Evolutionary conservation across 2,888 invertebrate genomes (phyloP), one percentile per base, ranked within the genome.

Genomic region (Eupelmus urozonus): DNA sequence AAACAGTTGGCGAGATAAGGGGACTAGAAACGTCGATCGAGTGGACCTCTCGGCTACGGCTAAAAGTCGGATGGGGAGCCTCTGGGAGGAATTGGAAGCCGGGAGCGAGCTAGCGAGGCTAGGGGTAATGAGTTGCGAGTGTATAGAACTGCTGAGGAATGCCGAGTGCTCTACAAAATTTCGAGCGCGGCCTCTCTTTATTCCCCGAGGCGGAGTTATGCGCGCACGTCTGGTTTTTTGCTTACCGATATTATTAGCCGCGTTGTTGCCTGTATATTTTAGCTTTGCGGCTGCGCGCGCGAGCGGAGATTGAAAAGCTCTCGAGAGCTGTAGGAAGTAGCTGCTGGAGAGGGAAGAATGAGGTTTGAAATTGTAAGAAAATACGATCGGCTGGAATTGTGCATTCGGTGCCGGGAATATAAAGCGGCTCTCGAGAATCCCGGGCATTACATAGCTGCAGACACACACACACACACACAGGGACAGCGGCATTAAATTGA

Each of bases 401-500:
- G n/a, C n/a, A n/a, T n/a, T n/a, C n/a, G n/a, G n/a, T n/a, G n/a
- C n/a, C n/a, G n/a, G n/a, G n/a, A 29, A 65, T 42, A 23, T 25
- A 16, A 49, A 45, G 27, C 27, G 40, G 63, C 40, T 65, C 18
- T 62, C 5, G 29, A 27, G 63, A 23, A 27, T 13, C 25, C 49
- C 0, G 62, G 1, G n/a, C n/a, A n/a, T n/a, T n/a, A n/a, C n/a
- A n/a, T n/a, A n/a, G n/a, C n/a, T n/a, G n/a, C n/a, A n/a, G n/a
- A 23, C 16, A 34, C 42, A 13, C n/a, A 42, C 55, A 51, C 42
- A 42, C 25, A 11, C 40, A 20, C 13, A 67, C 55, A 13, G 45
- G 11, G 23, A 18, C 53, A 16, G 7, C 34, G 57, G 80, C 81
- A 84, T 85, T 85, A 85, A 73, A 82, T 81, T 81, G 79, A 83